A percentile compares a stretch with the other conserved stretches of the same genome.
These are phyloP conservation scores for Athalia rosae DNA, from an alignment of 2,888 invertebrate genomes.

Conservation along the genomic window DNA sequence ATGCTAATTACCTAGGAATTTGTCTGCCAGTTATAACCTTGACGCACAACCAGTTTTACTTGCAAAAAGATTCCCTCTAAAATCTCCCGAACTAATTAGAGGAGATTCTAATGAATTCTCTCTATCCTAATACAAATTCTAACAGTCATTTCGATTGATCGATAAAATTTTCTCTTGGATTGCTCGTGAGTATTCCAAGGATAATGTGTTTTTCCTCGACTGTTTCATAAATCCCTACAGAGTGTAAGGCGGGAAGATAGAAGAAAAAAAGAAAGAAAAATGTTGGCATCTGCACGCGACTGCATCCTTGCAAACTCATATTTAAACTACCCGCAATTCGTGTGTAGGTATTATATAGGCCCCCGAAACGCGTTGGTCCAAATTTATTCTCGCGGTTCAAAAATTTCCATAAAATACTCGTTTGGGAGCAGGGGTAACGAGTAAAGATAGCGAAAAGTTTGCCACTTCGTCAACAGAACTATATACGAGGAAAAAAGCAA, in stretches of 20 bases:
- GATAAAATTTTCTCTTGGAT: no score
- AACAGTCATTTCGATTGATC: no score
- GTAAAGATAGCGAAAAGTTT: constrained; percentile 31
- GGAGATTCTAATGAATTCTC: no score
- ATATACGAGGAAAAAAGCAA: background rate
- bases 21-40: no score
- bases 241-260: background rate
- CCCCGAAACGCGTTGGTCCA: background rate
- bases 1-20: no score
- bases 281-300: background rate
- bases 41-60: no score
- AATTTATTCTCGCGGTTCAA: constrained; percentile 17
- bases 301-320: constrained; percentile 2
- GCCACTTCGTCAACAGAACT: constrained; percentile 12
- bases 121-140: no score
- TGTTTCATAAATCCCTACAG: no score
- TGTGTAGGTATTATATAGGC: background rate
- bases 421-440: constrained; percentile 20
- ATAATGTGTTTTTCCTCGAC: no score
- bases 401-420: constrained; percentile 30
- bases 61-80: no score
- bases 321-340: background rate
- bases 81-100: no score
- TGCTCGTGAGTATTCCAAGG: no score
- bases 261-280: background rate